Conservation (phyloP, 2,113 vertebrate genomes). For the Romanogobio albipinnatus region DNA sequence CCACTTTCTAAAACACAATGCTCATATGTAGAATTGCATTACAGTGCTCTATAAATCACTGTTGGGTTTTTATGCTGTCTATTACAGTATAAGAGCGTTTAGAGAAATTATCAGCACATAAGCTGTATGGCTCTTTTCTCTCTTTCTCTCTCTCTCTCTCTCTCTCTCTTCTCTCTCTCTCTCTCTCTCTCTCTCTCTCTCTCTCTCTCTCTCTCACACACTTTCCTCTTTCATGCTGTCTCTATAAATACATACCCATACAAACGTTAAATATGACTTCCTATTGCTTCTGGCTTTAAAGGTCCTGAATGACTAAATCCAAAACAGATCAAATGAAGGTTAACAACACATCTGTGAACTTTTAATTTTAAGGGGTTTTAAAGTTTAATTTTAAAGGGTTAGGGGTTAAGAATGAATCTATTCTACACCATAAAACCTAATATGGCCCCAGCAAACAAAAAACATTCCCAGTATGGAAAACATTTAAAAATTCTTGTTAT, state of each 20-base stretch:
- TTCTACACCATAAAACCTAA: neutral
- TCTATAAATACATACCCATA: neutral
- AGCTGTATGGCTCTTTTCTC: neutral
- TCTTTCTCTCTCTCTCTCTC: neutral
- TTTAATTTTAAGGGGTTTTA: too few relatives aligned
- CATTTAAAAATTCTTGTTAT: too few relatives aligned
- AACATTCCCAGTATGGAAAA: too few relatives aligned
- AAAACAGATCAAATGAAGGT: neutral
- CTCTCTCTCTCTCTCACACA: neutral
- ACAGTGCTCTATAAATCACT: conserved; percentile 36
- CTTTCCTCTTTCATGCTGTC: neutral
- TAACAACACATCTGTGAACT: neutral
- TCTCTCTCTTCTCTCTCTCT: neutral
- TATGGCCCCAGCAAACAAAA: too few relatives aligned
- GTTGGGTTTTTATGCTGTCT: neutral
- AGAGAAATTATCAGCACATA: neutral
- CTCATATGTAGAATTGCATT: conserved; percentile 34
- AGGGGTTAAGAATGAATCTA: neutral
- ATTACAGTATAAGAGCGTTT: too few relatives aligned
- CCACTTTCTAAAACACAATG: conserved; percentile 35
- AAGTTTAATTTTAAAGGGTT: too few relatives aligned
- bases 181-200: neutral
- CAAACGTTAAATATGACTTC: neutral
- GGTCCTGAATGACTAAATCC: neutral
- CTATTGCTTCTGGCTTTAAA: neutral